Evolutionary conservation across 2,888 invertebrate genomes (phyloP).

Genomic region (Micropterix aruncella): DNA sequence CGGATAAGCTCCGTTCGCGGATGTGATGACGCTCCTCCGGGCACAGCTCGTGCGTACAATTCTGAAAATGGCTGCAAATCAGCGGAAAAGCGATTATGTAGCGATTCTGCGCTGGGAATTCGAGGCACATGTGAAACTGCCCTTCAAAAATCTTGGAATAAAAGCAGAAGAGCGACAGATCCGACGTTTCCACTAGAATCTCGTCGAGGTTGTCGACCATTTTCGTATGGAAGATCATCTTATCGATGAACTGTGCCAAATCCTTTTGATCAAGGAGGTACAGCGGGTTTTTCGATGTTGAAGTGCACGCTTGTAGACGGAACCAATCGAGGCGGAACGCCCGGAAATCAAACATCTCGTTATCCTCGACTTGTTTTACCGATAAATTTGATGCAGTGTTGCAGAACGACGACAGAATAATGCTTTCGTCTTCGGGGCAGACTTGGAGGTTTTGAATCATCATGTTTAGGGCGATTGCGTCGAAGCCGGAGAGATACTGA

Average conservation of each 20-base stretch:
- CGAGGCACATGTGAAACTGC: conserved; percentile 97
- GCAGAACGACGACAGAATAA: conserved; percentile 85
- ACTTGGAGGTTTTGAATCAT: conserved; percentile 71
- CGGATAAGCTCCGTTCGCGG: conserved; percentile 84
- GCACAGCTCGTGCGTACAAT: conserved; percentile 94
- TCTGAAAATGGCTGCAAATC: conserved; percentile 95
- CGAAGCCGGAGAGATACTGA: conserved; percentile 92
- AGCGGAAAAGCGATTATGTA: conserved; percentile 96
- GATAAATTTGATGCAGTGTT: conserved; percentile 74
- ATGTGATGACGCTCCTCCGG: conserved; percentile 98
- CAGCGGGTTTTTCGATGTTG: conserved; percentile 66
- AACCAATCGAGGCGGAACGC: conserved; percentile 96
- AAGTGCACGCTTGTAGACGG: conserved; percentile 87
- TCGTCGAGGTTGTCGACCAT: conserved; percentile 98
- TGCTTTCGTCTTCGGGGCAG: conserved; percentile 89
- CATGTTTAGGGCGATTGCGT: conserved; percentile 82
- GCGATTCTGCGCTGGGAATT: conserved; percentile 96
- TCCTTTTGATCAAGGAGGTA: conserved; percentile 73
- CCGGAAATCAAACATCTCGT: conserved; percentile 90
- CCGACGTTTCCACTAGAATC: conserved; percentile 91
- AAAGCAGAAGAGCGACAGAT: conserved; percentile 95
- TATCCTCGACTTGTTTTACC: conserved; percentile 93
- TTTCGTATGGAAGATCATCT: conserved; percentile 91
- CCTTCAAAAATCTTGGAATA: conserved; percentile 95
- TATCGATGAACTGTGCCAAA: conserved; percentile 85